Conservation (phyloP, 2,113 vertebrate genomes). For the Pyrgilauda ruficollis region DNA sequence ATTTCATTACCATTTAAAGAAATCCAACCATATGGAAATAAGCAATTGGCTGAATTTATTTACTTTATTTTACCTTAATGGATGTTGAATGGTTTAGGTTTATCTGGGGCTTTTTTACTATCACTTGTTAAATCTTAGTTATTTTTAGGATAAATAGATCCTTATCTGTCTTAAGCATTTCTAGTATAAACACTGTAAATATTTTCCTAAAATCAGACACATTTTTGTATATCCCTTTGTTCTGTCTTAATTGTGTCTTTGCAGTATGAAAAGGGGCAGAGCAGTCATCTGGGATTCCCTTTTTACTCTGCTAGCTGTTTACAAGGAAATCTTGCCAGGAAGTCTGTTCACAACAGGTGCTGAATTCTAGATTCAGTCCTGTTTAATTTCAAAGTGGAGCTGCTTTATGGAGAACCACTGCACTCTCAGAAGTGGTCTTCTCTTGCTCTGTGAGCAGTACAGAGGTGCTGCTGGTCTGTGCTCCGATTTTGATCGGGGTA, state of each 20-base stretch:
- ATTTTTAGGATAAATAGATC: neutral
- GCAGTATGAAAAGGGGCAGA: neutral
- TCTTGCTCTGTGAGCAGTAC: neutral
- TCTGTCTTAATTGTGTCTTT: neutral
- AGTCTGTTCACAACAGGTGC: slow-evolving; percentile 10
- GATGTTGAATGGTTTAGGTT: slow-evolving; percentile 48
- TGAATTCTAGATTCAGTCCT: slow-evolving; percentile 26
- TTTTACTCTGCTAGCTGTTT: neutral
- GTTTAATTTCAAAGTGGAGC: neutral
- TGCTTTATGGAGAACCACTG: neutral
- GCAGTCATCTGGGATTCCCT: slow-evolving; percentile 1
- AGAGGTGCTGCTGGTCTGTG: neutral
- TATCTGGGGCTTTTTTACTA: slow-evolving; percentile 16
- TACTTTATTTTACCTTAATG: slow-evolving; percentile 65
- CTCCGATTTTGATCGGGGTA: rapidly evolving
- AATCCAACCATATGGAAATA: slow-evolving; percentile 74
- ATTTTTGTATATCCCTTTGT: neutral
- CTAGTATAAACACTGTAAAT: slow-evolving; percentile 4
- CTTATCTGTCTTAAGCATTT: neutral
- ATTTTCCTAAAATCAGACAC: slow-evolving; percentile 24
- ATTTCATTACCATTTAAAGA: slow-evolving; percentile 83
- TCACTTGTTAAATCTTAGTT: neutral
- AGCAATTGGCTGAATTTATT: slow-evolving; percentile 72
- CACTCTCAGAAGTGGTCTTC: neutral
- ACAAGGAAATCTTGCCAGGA: neutral